Evolutionary conservation across 1,140 invertebrate genomes (phyloP).

Genomic region (Acarapis woodi): DNA sequence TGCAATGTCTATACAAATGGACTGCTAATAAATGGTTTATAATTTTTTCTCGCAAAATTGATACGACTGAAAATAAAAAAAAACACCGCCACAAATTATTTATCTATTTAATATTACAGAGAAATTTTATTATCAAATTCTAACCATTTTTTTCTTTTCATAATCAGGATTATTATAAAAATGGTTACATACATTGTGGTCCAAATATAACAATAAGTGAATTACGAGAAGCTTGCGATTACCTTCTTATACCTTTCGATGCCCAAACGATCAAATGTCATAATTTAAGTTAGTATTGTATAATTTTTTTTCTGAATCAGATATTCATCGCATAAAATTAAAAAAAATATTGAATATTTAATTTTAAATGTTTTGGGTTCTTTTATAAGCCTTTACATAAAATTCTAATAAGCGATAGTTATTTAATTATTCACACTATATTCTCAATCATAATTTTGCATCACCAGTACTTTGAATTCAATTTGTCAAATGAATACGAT

Average conservation of each 20-base stretch:
- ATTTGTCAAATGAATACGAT: too few species aligned
- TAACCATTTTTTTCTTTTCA: neutral
- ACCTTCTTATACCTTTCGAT: slow-evolving; percentile 89
- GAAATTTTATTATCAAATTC: neutral
- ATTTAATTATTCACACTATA: too few species aligned
- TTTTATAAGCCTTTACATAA: too few species aligned
- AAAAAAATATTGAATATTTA: slow-evolving; percentile 2
- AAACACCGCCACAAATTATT: neutral
- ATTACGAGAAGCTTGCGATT: slow-evolving; percentile 89
- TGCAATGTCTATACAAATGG: too few species aligned
- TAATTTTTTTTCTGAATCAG: slow-evolving; percentile 2
- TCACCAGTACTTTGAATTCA: too few species aligned
- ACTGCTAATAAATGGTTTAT: too few species aligned
- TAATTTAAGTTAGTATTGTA: slow-evolving; percentile 54
- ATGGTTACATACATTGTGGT: slow-evolving; percentile 58
- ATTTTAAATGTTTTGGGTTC: too few species aligned
- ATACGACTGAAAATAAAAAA: too few species aligned
- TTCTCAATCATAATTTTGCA: too few species aligned
- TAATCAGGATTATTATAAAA: slow-evolving; percentile 59
- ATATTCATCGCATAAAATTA: neutral
- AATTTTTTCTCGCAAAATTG: too few species aligned
- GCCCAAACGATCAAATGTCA: slow-evolving; percentile 80
- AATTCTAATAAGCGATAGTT: too few species aligned
- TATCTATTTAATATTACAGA: neutral
- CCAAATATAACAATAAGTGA: slow-evolving; percentile 61